Percentiles rank a stretch among this genome's conserved stretches.
These are phyloP conservation scores for Orthochromis malagaraziensis DNA, from an alignment of 2,113 vertebrate species.

Conservation along the genomic window DNA sequence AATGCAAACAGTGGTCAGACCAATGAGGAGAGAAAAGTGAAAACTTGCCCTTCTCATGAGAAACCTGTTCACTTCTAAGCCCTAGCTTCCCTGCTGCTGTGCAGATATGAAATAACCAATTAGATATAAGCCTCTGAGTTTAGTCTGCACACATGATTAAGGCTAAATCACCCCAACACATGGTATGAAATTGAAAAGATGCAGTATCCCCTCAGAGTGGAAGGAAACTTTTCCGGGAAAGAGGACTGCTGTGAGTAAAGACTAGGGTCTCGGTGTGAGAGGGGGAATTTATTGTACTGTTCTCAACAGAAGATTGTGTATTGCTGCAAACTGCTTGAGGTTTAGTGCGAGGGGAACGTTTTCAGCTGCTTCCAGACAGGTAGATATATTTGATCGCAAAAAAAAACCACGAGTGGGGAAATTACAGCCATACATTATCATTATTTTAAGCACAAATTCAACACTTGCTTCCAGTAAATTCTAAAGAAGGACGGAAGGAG, in stretches of 20 bases:
- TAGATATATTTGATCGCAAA: neutral
- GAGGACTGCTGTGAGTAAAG: neutral
- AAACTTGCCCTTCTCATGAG: neutral
- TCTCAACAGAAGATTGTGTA: neutral
- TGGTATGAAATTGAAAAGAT: neutral
- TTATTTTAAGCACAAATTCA: neutral
- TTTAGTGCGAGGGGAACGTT: neutral
- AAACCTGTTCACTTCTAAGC: slow-evolving; percentile 3
- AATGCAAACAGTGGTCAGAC: neutral
- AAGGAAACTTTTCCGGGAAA: neutral
- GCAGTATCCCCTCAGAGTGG: neutral
- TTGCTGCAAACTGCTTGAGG: neutral
- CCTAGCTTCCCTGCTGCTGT: neutral
- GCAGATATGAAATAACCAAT: slow-evolving; percentile 24
- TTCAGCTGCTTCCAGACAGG: neutral
- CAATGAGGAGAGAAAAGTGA: neutral
- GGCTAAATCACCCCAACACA: neutral
- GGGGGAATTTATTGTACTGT: neutral
- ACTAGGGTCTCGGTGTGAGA: neutral
- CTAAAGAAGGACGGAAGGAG: neutral
- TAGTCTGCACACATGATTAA: neutral
- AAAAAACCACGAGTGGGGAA: neutral
- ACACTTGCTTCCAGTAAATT: neutral
- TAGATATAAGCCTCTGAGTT: slow-evolving; percentile 2
- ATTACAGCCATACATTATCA: neutral